Evolutionary conservation across 2,113 vertebrate genomes (phyloP), one percentile per base, ranked within the genome.

Genomic region (Neogale vison): DNA sequence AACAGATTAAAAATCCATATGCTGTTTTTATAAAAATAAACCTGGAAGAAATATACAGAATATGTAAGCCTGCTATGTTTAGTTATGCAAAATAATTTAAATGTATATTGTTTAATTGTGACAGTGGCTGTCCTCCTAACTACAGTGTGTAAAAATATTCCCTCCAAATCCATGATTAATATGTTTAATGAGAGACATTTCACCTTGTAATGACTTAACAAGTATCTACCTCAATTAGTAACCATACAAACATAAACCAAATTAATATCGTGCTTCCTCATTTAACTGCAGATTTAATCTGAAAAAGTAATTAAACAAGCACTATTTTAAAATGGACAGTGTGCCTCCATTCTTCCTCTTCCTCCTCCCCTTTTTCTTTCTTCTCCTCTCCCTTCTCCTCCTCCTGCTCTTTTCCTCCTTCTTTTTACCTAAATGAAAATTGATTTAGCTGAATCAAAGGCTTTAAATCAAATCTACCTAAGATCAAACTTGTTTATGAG

Each of bases 1-100:
- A 96, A 31, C 31, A 93, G 24, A 88, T 93, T 93, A 82, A 91
- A 88, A 95, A 36, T 69, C 76, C 55, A 84, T 90, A 90, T 88
- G 52, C 8, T 90, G 31, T 65, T 82, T 88, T 90, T 85, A 90
- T 90, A 88, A 83, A 96, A 97, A 89, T 95, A 98, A 95, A 52
- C 39, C 20, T 4, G 4, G 8, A 21, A 7, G 13, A 93, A 88
- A 59, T 63, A 71, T 36, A 80, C 13, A 94, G 15, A 65, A 21
- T 15, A 65, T 14, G 9, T 31, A 82, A 95, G 21, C 34, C 26
- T 81, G 26, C 7, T 88, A 31, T 59, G 61, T 77, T 94, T 65
- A 72, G 45, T 50, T 63, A 67, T 89, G 76, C 29, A 65, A 79
- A 91, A 76, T 23, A 42, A 63, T 65, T 69, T 39, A 93, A 88